Percentiles rank a stretch among this genome's conserved stretches.
Evolutionary conservation across 2,797 vertebrate genomes (phyloP).

Genomic region (Peromyscus nudipes): DNA sequence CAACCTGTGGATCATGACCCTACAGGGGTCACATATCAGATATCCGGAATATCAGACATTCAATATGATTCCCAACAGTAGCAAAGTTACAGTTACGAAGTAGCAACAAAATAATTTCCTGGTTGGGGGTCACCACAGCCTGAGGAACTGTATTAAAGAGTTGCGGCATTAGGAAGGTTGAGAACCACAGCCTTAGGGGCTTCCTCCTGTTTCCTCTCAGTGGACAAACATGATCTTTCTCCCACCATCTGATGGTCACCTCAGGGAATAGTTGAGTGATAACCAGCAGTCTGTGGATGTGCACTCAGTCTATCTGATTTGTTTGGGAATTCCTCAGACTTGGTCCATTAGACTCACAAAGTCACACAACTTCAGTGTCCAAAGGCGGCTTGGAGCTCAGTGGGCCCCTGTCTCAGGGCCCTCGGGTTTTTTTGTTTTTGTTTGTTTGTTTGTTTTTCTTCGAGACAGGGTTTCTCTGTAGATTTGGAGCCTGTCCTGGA

Average conservation of each 20-base stretch:
- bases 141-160: background rate
- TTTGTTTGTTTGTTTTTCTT: too few species aligned
- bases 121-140: background rate
- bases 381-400: too few species aligned
- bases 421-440: too few species aligned
- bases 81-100: background rate
- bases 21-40: background rate
- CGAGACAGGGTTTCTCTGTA: too few species aligned
- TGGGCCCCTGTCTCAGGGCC: too few species aligned
- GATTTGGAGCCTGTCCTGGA: too few species aligned
- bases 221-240: background rate
- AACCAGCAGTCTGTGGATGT: accelerated
- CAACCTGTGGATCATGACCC: background rate
- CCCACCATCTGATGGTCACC: background rate
- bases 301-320: background rate
- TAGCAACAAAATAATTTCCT: background rate
- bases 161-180: background rate
- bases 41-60: background rate
- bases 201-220: background rate
- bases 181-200: background rate
- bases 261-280: background rate
- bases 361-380: background rate
- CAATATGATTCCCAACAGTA: background rate
- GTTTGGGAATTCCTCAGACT: background rate
- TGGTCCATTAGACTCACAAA: accelerated